A percentile compares a stretch with the other conserved stretches of the same genome.
Conservation (phyloP, 2,113 vertebrate species). For the Passerina amoena region DNA sequence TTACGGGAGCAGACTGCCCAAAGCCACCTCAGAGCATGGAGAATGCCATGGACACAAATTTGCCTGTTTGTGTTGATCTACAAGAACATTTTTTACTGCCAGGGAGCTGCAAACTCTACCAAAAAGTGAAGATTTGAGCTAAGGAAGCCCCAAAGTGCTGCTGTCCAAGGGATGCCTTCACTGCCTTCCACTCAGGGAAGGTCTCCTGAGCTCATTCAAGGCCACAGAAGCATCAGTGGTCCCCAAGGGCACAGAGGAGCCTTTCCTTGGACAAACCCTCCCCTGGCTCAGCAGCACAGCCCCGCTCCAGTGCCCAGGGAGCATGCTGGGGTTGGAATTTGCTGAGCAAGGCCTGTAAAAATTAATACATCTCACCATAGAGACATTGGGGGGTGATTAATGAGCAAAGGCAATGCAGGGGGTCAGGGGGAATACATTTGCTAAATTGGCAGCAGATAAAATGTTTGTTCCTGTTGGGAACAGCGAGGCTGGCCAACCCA, state of each 20-base stretch:
- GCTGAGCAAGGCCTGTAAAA: slow-evolving; percentile 6
- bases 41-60: background rate
- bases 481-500: slow-evolving; percentile 36
- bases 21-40: background rate
- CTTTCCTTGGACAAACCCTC: background rate
- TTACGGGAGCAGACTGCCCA: background rate
- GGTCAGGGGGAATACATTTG: background rate
- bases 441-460: slow-evolving; percentile 43
- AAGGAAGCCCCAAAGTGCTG: background rate
- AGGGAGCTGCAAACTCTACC: background rate
- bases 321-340: background rate
- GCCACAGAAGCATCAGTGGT: background rate
- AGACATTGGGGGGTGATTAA: slow-evolving; percentile 4
- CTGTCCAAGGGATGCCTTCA: background rate
- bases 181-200: background rate
- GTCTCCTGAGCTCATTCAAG: background rate
- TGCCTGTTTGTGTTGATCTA: background rate
- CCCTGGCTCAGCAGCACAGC: background rate
- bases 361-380: background rate
- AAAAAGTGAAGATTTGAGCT: background rate
- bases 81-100: background rate
- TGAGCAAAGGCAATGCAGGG: background rate
- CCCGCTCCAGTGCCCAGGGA: background rate
- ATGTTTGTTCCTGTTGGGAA: slow-evolving; percentile 36
- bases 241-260: background rate